These are phyloP conservation scores for Tauraco hartlaubi DNA, from an alignment of 2,797 vertebrate genomes.

Conservation along the genomic window DNA sequence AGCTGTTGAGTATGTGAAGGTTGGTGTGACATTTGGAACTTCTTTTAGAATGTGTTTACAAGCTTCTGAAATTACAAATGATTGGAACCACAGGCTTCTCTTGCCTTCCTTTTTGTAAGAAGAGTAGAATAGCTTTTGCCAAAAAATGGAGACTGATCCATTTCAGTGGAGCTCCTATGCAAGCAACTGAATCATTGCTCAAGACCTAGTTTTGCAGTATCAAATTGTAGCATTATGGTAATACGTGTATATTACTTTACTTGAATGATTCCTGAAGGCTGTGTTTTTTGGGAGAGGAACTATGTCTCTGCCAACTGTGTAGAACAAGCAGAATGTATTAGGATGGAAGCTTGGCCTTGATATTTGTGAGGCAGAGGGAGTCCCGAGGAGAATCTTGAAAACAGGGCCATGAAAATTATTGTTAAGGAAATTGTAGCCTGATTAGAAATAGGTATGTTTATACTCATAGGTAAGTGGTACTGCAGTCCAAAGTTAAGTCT, in stretches of 20 bases:
- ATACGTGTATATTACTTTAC: not conserved
- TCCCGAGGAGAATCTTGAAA: not conserved
- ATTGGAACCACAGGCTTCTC: not conserved
- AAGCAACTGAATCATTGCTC: not conserved
- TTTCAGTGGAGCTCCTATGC: not conserved
- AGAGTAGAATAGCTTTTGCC: not conserved
- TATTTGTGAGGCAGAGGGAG: not conserved
- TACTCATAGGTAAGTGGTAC: not conserved
- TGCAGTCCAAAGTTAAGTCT: not conserved
- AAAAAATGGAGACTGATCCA: not conserved
- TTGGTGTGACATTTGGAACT: conserved; percentile 70
- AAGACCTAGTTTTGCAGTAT: not conserved
- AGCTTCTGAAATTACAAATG: not conserved
- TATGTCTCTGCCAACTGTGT: not conserved
- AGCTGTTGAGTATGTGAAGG: conserved; percentile 95
- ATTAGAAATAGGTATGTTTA: not conserved
- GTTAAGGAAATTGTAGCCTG: not conserved
- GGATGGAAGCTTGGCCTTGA: not conserved
- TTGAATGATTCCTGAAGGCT: not conserved
- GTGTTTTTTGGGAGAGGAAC: not conserved
- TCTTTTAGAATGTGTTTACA: not conserved
- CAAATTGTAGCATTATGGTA: not conserved
- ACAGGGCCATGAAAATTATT: not conserved
- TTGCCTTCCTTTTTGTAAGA: not conserved
- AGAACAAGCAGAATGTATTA: not conserved